These are phyloP conservation scores for Xiphorhynchus erythropygius DNA, from an alignment of 2,797 vertebrate species.

Conservation along the genomic window DNA sequence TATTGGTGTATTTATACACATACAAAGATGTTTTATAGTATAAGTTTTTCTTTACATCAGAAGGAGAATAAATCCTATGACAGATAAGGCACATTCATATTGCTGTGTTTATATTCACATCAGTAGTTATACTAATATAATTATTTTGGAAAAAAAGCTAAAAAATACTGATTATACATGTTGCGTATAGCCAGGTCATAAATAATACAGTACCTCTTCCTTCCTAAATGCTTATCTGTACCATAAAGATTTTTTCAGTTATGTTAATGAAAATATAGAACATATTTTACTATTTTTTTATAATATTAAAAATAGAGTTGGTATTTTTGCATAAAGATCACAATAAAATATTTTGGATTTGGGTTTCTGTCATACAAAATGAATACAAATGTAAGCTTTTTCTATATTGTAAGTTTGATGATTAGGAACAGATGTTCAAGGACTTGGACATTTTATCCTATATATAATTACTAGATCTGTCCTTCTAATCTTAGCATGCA, in stretches of 20 bases:
- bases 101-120: background rate
- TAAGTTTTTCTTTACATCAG: background rate
- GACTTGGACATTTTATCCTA: background rate
- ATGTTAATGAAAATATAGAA: background rate
- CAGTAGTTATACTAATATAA: background rate
- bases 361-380: background rate
- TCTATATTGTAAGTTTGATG: background rate
- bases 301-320: background rate
- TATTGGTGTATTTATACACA: background rate
- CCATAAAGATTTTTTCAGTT: background rate
- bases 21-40: background rate
- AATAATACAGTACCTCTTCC: background rate
- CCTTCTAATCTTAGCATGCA: background rate
- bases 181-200: background rate
- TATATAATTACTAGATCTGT: background rate
- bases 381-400: background rate
- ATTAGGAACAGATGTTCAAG: constrained; percentile 10
- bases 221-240: background rate
- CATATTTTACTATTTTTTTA: background rate
- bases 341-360: background rate
- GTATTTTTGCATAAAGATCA: background rate
- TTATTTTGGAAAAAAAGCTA: background rate
- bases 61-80: background rate
- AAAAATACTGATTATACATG: background rate
- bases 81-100: background rate